Evolutionary conservation across 2,113 vertebrate genomes (phyloP).

Genomic region (Tupaia chinensis): DNA sequence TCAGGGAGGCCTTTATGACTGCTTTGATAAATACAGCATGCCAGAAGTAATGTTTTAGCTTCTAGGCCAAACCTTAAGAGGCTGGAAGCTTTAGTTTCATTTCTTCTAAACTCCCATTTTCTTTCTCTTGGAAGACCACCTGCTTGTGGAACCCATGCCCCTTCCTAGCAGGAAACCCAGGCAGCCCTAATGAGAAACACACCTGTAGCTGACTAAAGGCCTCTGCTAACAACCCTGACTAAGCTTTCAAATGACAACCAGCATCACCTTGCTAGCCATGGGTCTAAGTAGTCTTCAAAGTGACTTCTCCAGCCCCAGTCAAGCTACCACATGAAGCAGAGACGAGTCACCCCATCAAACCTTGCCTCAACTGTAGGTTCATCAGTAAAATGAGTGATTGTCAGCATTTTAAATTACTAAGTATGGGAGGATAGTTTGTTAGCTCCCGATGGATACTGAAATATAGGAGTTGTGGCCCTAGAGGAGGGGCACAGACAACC

Average conservation of each 20-base stretch:
- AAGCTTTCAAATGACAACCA: neutral
- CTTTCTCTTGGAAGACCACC: neutral
- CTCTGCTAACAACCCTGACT: neutral
- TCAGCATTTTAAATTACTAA: neutral
- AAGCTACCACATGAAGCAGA: neutral
- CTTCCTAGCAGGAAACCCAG: neutral
- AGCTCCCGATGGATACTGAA: neutral
- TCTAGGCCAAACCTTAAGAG: neutral
- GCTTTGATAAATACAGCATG: neutral
- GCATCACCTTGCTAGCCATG: neutral
- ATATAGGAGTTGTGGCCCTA: neutral
- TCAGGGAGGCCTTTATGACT: neutral
- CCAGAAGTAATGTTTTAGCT: neutral
- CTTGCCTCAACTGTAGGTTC: neutral
- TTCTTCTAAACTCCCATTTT: neutral
- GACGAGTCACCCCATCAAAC: neutral
- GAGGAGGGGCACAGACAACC: neutral
- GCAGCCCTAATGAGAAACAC: neutral
- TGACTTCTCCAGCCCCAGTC: neutral
- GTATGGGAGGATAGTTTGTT: neutral
- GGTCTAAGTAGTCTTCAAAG: neutral
- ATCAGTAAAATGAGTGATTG: neutral
- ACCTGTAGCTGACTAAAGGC: neutral
- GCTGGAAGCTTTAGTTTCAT: neutral
- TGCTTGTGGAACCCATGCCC: neutral